Base-by-base conservation (phyloP, 2,888 invertebrate genomes). In the Pecten maximus region DNA sequence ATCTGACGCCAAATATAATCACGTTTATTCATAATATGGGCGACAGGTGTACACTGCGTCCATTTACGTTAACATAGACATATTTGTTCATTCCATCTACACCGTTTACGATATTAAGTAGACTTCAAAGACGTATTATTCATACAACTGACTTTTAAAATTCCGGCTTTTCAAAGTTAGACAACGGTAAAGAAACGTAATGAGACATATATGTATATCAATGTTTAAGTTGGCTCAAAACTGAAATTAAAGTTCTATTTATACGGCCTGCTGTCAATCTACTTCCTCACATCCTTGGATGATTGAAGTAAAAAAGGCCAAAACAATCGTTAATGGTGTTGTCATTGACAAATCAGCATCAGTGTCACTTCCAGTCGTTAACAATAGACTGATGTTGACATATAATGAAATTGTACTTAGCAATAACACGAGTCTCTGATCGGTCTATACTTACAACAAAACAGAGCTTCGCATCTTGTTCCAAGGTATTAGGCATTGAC, bases 171-270 rank as follows among this genome's bases (percentile, higher is more conserved):
- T 19, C 35, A 35, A 74, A 74, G 16, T 12, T 74, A 35, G 74
- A 28, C 35, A 35, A 10, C 74, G 10, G 28, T 74, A 19, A 10
- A 74, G 74, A 28, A 74, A 74, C 23, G 10, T 28, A 28, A 74
- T 74, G 74, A 10, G 28, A 74, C 74, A 74, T 74, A 28, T 74
- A 74, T 74, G 74, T 35, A 74, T 74, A 74, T 74, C 28, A 74
- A 74, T 74, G 28, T 35, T 19, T n/a, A 12, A 74, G 16, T 28
- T 74, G 74, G 28, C 6, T 74, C 16, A 74, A 35, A 74, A 74
- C 23, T 35, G 35, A 74, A 35, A 35, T 74, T 35, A 74, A 74
- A 74, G 28, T 74, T 28, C 35, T 74, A 74, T 74, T 35, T 74
- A 28, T 74, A 74, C 35, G 35, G 1, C 35, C 0, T 8, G 0